These are phyloP conservation scores for Heliconius cydno DNA, from an alignment of 2,888 invertebrate species.

Conservation along the genomic window DNA sequence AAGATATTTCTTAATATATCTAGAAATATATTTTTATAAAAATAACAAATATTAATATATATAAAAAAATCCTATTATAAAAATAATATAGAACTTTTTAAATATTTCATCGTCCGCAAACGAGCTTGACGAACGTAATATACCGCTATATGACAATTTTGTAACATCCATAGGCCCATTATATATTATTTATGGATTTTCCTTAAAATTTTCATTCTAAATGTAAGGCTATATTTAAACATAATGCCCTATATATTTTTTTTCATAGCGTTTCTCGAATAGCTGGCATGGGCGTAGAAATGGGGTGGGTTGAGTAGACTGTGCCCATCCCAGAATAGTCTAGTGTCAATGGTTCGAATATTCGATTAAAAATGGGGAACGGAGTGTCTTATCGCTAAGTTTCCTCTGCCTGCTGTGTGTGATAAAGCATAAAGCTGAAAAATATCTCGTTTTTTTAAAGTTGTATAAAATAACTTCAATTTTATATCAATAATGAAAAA, in stretches of 20 bases:
- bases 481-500: too few species aligned
- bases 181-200: slow-evolving; percentile 14
- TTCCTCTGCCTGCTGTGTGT: too few species aligned
- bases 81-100: background rate
- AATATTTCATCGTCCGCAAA: slow-evolving; percentile 3
- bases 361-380: too few species aligned
- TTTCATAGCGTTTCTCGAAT: background rate
- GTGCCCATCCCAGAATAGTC: too few species aligned
- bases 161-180: background rate
- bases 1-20: background rate
- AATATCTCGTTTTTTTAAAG: too few species aligned
- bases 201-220: background rate
- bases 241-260: background rate
- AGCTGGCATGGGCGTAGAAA: background rate
- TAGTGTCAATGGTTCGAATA: too few species aligned
- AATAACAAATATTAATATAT: background rate
- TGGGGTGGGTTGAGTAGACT: too few species aligned
- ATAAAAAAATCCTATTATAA: too few species aligned
- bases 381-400: too few species aligned
- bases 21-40: background rate
- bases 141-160: background rate
- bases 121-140: slow-evolving; percentile 15
- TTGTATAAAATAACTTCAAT: too few species aligned
- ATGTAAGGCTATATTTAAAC: slow-evolving; percentile 9
- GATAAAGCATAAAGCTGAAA: too few species aligned